Evolutionary conservation across 1,140 invertebrate species (phyloP).

Genomic region (Drosophila auraria): DNA sequence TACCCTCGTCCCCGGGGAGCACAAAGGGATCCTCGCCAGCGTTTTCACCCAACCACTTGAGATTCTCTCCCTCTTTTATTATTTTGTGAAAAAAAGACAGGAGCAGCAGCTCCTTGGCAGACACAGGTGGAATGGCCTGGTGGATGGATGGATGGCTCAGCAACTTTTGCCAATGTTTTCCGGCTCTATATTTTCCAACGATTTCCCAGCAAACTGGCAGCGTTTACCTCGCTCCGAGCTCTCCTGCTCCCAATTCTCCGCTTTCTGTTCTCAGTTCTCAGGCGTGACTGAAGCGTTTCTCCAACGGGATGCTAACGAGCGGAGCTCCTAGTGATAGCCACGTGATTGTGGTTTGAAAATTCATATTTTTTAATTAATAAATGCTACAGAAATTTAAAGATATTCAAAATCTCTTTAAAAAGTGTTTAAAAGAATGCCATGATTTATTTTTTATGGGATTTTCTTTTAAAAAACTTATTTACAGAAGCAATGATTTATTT

Average conservation of each 20-base stretch:
- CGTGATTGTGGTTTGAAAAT: conserved; percentile 1
- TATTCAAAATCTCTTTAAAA: not conserved
- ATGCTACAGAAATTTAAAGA: rapidly evolving
- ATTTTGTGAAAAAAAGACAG: conserved; percentile 6
- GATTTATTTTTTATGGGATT: too few species aligned
- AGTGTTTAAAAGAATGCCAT: not conserved
- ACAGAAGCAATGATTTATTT: too few species aligned
- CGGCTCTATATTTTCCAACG: conserved; percentile 7
- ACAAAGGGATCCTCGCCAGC: conserved; percentile 21
- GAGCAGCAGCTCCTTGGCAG: conserved; percentile 21
- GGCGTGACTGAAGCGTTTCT: conserved; percentile 76
- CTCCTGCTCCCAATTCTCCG: conserved; percentile 13
- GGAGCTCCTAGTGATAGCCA: conserved; percentile 17
- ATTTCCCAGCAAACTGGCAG: conserved; percentile 43
- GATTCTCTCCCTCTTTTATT: not conserved
- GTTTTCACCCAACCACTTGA: conserved; percentile 53
- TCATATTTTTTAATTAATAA: not conserved
- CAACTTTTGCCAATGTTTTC: conserved; percentile 53
- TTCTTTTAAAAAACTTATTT: too few species aligned
- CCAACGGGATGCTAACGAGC: conserved; percentile 67
- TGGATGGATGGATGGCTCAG: conserved; percentile 65
- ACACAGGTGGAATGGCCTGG: conserved; percentile 51
- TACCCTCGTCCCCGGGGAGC: not conserved
- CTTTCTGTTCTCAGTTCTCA: conserved; percentile 27
- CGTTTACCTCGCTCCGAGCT: conserved; percentile 39